Evolutionary conservation across 2,113 vertebrate genomes (phyloP), one percentile per base, ranked within the genome.

Genomic region (Amia ocellicauda): DNA sequence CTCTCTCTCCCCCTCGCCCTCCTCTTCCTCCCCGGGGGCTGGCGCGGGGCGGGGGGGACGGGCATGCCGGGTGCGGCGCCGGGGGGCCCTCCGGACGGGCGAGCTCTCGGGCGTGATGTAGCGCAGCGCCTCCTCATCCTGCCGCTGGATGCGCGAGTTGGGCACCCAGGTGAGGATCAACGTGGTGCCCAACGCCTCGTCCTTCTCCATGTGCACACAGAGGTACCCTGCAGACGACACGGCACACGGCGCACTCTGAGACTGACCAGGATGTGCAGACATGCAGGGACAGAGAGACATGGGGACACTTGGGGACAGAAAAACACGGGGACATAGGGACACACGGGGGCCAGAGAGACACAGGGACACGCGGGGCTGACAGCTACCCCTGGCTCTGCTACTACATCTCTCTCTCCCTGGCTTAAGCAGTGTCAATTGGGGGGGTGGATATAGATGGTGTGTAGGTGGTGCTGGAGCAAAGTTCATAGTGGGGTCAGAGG

Each of bases 151-250:
- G 43, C 94, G 93, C 0, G 92, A 86, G 79, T 98, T 99, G 7
- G 97, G 97, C 76, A 99, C 94, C 97, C 96, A 98, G 7, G 97
- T 93, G 23, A 99, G 85, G 72, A 97, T 94, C 55, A 99, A 90
- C 0, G 96, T 98, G 72, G 88, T 84, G 0, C 95, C 97, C 27
- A 98, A 78, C 0, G 91, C 85, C 80, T 98, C 96, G 0, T 99
- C 97, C 62, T 97, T 98, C 90, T 99, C 97, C 90, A 86, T 80
- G 79, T 97, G 96, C 69, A 99, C 77, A 65, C 96, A 98, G 74
- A 99, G 61, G 29, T 99, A 98, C 59, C 97, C 97, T 98, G 78
- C 0, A 41, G 72, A 70, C 74, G 74, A 79, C 59, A 47, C 74
- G 9, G 69, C n/a, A 36, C 60, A 26, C 29, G 45, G 10, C 10